Evolutionary conservation across 2,888 invertebrate species (phyloP).

Genomic region (Drosophila flavopinicola): DNA sequence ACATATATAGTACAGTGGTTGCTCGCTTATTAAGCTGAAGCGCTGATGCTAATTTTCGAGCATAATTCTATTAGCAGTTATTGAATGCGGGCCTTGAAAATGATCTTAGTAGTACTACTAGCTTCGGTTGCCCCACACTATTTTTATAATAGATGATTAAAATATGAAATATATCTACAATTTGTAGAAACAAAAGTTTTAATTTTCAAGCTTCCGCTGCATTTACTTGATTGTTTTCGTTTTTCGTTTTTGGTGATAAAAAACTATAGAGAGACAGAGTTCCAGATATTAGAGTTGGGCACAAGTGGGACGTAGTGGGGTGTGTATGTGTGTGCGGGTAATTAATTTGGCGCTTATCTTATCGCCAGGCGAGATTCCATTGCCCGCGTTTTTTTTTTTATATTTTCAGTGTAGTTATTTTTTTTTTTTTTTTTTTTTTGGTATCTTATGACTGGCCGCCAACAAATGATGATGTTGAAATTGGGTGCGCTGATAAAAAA

Average conservation of each 20-base stretch:
- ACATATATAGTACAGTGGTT: not conserved
- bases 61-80: no score
- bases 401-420: constrained; percentile 8
- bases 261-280: constrained; percentile 4
- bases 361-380: constrained; percentile 57
- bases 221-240: not conserved
- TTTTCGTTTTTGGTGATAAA: constrained; percentile 11
- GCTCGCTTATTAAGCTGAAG: no score
- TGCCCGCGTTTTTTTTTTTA: constrained; percentile 12
- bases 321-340: constrained; percentile 38
- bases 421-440: constrained; percentile 24
- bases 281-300: constrained; percentile 38
- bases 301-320: constrained; percentile 1
- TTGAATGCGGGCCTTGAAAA: no score
- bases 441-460: constrained; percentile 59
- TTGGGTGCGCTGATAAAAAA: constrained; percentile 65
- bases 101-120: no score
- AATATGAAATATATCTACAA: no score
- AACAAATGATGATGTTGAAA: constrained; percentile 66
- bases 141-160: no score
- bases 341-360: constrained; percentile 73
- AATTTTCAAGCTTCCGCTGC: no score
- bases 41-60: no score
- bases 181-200: no score
- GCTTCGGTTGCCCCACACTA: no score